Conservation (phyloP, 2,888 invertebrate genomes). For the Phortica magna region DNA sequence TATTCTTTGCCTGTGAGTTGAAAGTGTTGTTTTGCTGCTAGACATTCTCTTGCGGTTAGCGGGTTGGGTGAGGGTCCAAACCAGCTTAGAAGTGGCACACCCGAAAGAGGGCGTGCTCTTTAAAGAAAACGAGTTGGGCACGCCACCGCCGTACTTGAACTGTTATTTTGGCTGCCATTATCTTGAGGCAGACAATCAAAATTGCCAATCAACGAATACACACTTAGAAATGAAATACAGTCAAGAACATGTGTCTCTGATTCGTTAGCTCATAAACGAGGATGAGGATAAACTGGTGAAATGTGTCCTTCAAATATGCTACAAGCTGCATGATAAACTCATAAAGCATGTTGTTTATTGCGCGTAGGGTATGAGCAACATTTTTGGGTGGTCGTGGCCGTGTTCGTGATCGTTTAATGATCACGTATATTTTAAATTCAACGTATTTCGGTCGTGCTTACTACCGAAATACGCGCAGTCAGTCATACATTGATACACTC, state of each 20-base stretch:
- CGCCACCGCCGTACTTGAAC: neutral
- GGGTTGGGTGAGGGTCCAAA: neutral
- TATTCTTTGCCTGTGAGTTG: neutral
- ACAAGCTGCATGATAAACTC: no score
- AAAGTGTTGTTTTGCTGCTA: neutral
- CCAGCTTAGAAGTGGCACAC: slow-evolving; percentile 7
- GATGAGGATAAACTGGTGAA: no score
- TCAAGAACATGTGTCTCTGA: no score
- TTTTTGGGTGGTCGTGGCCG: neutral
- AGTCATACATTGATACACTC: neutral
- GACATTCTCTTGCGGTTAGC: neutral
- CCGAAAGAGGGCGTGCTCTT: neutral
- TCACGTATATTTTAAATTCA: no score
- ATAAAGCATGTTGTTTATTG: no score
- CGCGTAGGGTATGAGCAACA: neutral
- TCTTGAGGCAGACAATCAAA: no score
- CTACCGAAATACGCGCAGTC: slow-evolving; percentile 6
- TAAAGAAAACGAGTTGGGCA: neutral
- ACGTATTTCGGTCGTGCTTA: no score
- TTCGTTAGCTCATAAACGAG: no score
- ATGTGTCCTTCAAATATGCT: no score
- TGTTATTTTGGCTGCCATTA: neutral
- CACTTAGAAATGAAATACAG: no score
- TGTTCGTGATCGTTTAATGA: no score
- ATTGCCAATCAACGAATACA: no score